Evolutionary conservation across 1,140 invertebrate species (phyloP).

Genomic region (Bombyx mori): DNA sequence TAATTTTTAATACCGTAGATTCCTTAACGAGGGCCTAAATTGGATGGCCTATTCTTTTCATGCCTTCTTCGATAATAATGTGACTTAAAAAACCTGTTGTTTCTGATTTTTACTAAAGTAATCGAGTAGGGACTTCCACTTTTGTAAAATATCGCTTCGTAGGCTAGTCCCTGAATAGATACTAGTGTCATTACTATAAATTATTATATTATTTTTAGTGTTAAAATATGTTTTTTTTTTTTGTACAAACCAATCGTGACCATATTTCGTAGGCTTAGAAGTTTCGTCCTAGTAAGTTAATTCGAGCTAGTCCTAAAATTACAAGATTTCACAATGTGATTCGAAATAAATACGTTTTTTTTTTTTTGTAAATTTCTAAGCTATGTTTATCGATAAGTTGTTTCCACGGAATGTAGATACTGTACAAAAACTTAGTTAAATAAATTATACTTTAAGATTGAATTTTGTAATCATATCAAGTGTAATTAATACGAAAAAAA

Average conservation of each 20-base stretch:
- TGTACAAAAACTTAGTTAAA: conserved; percentile 53
- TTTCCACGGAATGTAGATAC: conserved; percentile 60
- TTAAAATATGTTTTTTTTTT: conserved; percentile 23
- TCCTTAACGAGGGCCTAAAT: conserved; percentile 26
- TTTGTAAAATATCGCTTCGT: conserved; percentile 19
- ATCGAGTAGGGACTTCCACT: conserved; percentile 31
- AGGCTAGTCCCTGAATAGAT: conserved; percentile 19
- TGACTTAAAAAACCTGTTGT: background rate
- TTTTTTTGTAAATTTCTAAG: conserved; percentile 27
- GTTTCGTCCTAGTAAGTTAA: conserved; percentile 64
- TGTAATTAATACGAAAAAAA: too few relatives aligned
- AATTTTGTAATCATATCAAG: conserved; percentile 68
- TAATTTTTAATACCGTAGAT: conserved; percentile 28
- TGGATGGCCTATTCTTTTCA: conserved; percentile 20
- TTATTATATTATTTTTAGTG: conserved; percentile 21
- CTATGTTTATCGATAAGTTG: conserved; percentile 32
- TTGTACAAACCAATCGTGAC: conserved; percentile 55
- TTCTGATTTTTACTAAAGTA: background rate
- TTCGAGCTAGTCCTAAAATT: conserved; percentile 66
- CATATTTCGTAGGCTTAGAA: conserved; percentile 47
- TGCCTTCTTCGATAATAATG: conserved; percentile 15
- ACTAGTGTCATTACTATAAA: conserved; percentile 20
- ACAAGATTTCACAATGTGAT: conserved; percentile 15
- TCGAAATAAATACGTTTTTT: too few relatives aligned
- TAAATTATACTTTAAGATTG: conserved; percentile 45